A percentile compares a stretch with the other conserved stretches of the same genome.
These are phyloP conservation scores for Megathymus violae DNA, from an alignment of 1,140 invertebrate genomes.

Conservation along the genomic window DNA sequence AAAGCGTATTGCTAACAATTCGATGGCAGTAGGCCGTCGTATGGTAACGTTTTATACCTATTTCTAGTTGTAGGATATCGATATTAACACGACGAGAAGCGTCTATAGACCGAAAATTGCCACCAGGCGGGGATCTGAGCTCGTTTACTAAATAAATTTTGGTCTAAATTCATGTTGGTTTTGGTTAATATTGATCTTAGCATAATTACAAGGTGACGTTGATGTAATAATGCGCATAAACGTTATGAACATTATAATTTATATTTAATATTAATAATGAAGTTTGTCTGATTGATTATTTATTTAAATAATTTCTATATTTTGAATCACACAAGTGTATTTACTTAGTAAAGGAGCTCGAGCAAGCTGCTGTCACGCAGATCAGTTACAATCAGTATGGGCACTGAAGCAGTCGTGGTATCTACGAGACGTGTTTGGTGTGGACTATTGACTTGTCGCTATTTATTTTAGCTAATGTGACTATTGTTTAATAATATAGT, in stretches of 20 bases:
- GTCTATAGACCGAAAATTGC: not conserved
- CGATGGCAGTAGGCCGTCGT: not conserved
- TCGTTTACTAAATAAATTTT: not conserved
- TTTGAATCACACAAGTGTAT: too few species aligned
- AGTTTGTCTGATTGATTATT: too few species aligned
- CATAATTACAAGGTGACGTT: too few species aligned
- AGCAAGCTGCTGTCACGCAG: not conserved
- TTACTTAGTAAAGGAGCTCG: not conserved
- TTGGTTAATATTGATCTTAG: not conserved
- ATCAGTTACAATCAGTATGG: not conserved
- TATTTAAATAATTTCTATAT: too few species aligned
- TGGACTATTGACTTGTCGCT: too few species aligned
- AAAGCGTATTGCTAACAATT: not conserved
- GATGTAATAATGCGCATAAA: too few species aligned
- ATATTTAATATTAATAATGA: too few species aligned
- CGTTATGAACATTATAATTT: too few species aligned
- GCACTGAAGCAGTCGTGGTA: not conserved
- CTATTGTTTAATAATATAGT: too few species aligned
- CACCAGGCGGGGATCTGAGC: not conserved
- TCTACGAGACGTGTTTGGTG: not conserved
- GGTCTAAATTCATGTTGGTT: not conserved
- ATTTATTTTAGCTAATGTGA: not conserved
- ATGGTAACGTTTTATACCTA: not conserved
- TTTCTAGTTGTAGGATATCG: not conserved
- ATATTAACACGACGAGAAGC: not conserved